Evolutionary conservation across 2,888 invertebrate genomes (phyloP).

Genomic region (Dryococelus australis): DNA sequence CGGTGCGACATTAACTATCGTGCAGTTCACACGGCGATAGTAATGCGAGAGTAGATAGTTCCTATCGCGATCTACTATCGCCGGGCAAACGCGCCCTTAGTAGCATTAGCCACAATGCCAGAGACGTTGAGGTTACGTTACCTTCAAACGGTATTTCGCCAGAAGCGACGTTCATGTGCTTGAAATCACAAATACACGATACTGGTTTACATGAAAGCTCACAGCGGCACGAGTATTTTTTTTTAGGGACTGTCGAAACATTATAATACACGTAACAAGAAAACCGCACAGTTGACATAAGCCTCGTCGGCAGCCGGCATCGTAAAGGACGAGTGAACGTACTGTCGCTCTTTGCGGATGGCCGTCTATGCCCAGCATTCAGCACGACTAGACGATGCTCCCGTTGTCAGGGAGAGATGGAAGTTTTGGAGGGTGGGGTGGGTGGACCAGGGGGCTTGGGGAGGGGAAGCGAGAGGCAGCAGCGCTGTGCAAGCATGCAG

Average conservation of each 20-base stretch:
- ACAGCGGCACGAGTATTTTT: no score
- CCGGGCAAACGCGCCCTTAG: no score
- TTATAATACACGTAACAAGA: no score
- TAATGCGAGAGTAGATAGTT: no score
- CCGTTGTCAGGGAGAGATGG: no score
- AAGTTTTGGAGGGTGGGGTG: background rate
- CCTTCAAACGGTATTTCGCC: background rate
- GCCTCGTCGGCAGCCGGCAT: no score
- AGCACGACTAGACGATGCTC: background rate
- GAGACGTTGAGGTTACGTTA: background rate
- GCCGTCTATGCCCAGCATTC: background rate
- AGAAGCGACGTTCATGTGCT: background rate
- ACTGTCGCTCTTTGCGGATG: background rate
- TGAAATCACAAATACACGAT: background rate
- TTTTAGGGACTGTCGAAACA: no score
- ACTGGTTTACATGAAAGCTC: background rate
- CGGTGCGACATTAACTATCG: no score
- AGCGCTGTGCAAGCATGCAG: background rate
- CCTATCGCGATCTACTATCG: no score
- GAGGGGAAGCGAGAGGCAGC: background rate
- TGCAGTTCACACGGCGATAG: no score
- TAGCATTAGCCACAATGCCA: background rate
- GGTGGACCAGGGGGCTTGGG: background rate
- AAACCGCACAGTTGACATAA: no score
- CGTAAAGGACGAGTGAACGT: no score